These are phyloP conservation scores for Pollenia amentaria DNA, from an alignment of 2,888 invertebrate species.

Conservation along the genomic window DNA sequence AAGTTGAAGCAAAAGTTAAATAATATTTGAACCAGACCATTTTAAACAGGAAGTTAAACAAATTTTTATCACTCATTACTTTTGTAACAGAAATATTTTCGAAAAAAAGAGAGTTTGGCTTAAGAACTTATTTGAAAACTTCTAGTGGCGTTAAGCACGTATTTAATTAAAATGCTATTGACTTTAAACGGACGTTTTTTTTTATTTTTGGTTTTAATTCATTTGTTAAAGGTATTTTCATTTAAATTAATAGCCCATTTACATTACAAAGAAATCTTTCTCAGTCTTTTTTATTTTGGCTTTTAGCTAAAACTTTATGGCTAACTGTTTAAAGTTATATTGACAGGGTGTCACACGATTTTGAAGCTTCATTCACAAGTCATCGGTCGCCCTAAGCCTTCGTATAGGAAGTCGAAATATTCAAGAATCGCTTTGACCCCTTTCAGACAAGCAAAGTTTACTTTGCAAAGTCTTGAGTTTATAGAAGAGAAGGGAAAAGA, in stretches of 20 bases:
- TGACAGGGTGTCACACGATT: too few species aligned
- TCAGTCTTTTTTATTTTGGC: not conserved
- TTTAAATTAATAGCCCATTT: too few species aligned
- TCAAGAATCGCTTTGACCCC: too few species aligned
- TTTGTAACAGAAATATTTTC: too few species aligned
- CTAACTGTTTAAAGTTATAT: not conserved
- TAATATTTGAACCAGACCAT: not conserved
- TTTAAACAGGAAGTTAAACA: constrained; percentile 5
- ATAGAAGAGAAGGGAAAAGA: too few species aligned
- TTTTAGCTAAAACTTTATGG: not conserved
- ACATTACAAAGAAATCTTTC: too few species aligned
- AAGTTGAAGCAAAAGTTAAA: not conserved
- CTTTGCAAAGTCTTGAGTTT: too few species aligned
- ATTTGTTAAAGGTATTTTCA: too few species aligned
- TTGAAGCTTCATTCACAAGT: too few species aligned
- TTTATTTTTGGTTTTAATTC: not conserved
- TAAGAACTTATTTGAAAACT: not conserved
- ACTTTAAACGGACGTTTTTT: not conserved
- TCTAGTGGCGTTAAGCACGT: constrained; percentile 8
- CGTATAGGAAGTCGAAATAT: too few species aligned
- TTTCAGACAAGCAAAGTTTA: too few species aligned
- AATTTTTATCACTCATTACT: not conserved
- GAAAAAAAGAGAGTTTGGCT: not conserved
- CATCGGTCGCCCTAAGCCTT: too few species aligned
- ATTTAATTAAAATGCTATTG: constrained; percentile 17